A percentile compares a stretch with the other conserved stretches of the same genome.
Conservation (phyloP, 2,888 invertebrate species). For the Dromius quadrimaculatus region DNA sequence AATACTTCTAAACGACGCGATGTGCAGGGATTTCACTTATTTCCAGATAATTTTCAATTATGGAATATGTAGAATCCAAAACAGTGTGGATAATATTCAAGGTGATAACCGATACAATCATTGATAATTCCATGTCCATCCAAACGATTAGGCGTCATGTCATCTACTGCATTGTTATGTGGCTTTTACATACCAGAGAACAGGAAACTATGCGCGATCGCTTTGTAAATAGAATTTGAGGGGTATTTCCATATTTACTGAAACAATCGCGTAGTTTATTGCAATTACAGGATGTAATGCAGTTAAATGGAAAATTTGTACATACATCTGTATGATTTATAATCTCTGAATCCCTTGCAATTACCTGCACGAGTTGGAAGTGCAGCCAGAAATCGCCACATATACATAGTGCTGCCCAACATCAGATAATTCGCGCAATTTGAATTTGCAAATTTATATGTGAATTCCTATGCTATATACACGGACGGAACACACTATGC, state of each 20-base stretch:
- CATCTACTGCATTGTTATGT: not conserved
- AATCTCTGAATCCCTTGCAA: slow-evolving; percentile 38
- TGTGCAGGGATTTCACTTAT: not conserved
- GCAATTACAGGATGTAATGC: slow-evolving; percentile 45
- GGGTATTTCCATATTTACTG: slow-evolving; percentile 40
- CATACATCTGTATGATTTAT: slow-evolving; percentile 46
- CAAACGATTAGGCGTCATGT: not conserved
- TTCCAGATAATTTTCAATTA: too few relatives aligned
- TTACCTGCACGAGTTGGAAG: slow-evolving; percentile 35
- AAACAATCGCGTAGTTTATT: slow-evolving; percentile 40
- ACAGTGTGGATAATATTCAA: not conserved
- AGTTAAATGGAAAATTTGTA: slow-evolving; percentile 48
- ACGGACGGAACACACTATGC: not conserved
- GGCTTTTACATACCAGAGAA: not conserved
- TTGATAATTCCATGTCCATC: not conserved
- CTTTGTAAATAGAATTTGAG: slow-evolving; percentile 44
- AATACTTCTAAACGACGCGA: too few relatives aligned
- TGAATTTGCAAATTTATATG: slow-evolving; percentile 35
- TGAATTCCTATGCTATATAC: too few relatives aligned
- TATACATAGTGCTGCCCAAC: not conserved
- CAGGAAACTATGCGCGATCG: slow-evolving; percentile 6
- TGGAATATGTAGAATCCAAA: not conserved
- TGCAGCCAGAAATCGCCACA: slow-evolving; percentile 7
- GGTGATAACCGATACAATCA: not conserved
- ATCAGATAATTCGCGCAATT: slow-evolving; percentile 40